Base-by-base conservation (phyloP, 2,888 invertebrate genomes). In the Diarsia mendica region DNA sequence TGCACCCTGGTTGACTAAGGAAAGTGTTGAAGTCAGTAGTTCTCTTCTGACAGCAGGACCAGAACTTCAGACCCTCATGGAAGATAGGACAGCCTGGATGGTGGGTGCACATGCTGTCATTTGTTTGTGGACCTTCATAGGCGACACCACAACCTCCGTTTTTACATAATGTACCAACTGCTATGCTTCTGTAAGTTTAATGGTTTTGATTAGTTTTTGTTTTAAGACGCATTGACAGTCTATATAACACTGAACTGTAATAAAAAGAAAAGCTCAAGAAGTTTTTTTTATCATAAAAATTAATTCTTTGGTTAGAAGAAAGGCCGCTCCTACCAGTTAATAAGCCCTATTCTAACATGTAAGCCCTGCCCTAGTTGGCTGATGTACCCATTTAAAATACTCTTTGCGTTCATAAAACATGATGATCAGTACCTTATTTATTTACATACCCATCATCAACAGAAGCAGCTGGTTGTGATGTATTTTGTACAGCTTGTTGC, bases 61-160 rank as follows among this genome's bases (percentile, higher is more conserved):
- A 99, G 94, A 97, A 99, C 93, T 99, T 99, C 92, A 99, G 96
- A 0, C 99, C 99, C 96, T 99, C 99, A 89, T 99, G 99, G 93
- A 99, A 99, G 68, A 99, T 97, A 0, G 99, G 99, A 58, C 97
- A 97, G 0, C 99, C 99, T 0, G 99, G 98, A 95, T 99, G 99
- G 94, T 98, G 97, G 66, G 96, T 96, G 91, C 99, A 99, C 68
- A 96, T 92, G 28, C 96, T 96, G 6, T 96, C 91, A 87, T 98
- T 97, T 20, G 97, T 97, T 67, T 97, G 93, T 3, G 97, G 96
- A 10, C 98, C 98, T 85, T 97, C 97, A 90, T 98, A 99, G 0
- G 97, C 95, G 83, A 91, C 93, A 80, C 96, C 97, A 91, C 99
- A 99, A 0, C 98, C 98, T 82, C 97, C 98, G 93, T 99, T 98